phyloP scores from a whole-genome alignment of 1,140 invertebrate genomes.

The Branchinecta lindahli region DNA sequence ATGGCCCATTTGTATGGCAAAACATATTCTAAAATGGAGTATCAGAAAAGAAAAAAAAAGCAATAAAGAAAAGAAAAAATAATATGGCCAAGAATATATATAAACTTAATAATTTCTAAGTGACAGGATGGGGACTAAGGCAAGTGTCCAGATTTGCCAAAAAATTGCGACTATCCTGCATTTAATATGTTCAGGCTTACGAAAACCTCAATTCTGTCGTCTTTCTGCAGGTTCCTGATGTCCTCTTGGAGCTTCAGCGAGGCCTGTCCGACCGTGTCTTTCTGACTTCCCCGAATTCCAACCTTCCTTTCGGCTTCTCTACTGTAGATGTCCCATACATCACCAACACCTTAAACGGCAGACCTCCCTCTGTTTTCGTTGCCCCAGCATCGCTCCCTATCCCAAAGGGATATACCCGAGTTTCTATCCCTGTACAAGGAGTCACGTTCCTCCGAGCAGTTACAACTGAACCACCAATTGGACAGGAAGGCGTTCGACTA shows the following conservation, averaged over 20 bases:
- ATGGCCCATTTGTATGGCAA: too few species aligned
- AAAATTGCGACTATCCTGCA: too few species aligned
- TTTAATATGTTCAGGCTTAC: too few species aligned
- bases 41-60: too few species aligned
- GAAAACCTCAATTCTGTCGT: too few species aligned
- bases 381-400: neutral
- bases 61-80: too few species aligned
- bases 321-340: neutral
- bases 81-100: too few species aligned
- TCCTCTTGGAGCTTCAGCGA: neutral
- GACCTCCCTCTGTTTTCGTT: neutral
- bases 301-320: neutral
- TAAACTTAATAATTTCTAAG: too few species aligned
- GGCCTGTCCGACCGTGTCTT: neutral
- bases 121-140: too few species aligned
- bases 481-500: neutral
- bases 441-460: neutral
- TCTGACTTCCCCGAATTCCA: neutral
- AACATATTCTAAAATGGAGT: too few species aligned
- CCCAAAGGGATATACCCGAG: neutral
- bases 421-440: neutral
- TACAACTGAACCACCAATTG: neutral
- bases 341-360: neutral
- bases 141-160: too few species aligned
- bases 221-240: neutral